These are phyloP conservation scores for Bufo gargarizans DNA, from an alignment of 2,113 vertebrate species.

Conservation along the genomic window DNA sequence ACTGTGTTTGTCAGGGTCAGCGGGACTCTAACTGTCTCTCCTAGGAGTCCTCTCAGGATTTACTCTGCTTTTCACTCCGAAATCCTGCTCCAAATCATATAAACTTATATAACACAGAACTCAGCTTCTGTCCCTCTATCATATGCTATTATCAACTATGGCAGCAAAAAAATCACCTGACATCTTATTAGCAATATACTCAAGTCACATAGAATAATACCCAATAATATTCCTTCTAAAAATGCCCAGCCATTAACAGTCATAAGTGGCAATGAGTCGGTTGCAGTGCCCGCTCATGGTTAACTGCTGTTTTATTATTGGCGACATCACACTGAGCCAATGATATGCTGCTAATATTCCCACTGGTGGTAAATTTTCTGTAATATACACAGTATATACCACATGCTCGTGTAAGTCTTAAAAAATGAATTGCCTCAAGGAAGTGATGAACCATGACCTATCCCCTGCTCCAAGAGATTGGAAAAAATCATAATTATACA, in stretches of 20 bases:
- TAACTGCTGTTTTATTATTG: background rate
- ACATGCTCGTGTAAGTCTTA: background rate
- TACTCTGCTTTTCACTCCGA: no score
- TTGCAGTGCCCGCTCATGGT: slow-evolving; percentile 2
- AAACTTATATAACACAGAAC: no score
- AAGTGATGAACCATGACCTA: background rate
- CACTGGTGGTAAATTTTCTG: background rate
- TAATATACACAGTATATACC: background rate
- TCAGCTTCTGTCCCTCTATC: no score
- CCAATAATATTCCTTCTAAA: background rate
- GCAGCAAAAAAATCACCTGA: background rate
- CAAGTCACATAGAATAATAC: background rate
- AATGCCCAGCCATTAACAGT: background rate
- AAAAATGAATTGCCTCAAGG: slow-evolving; percentile 1
- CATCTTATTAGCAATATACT: background rate
- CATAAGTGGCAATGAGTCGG: background rate
- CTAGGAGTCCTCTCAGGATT: no score
- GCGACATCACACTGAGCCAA: slow-evolving; percentile 1
- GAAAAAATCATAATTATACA: background rate
- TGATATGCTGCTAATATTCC: slow-evolving; percentile 18
- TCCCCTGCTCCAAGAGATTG: background rate
- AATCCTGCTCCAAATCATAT: no score
- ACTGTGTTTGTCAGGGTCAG: no score
- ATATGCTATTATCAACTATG: no score
- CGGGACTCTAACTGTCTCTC: no score